Evolutionary conservation across 2,888 invertebrate genomes (phyloP), one percentile per base, ranked within the genome.

Genomic region (Vannuccia rotundouncinata): DNA sequence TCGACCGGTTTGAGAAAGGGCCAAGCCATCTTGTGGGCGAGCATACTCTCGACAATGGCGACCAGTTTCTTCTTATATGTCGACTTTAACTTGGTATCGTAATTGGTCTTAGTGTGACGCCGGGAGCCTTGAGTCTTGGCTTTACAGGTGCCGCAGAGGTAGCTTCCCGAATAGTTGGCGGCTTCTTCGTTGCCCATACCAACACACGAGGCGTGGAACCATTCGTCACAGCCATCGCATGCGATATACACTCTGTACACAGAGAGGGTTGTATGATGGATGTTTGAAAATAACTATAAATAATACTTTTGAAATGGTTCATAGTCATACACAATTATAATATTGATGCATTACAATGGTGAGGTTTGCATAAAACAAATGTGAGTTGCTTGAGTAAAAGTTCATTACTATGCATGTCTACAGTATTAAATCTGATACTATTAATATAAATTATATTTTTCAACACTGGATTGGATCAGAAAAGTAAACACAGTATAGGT

Each of bases 191-290:
- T 85, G 45, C 87, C 86, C 27, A 88, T 86, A 59, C 97, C 97
- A 74, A 98, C 97, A 89, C 98, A 98, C 81, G 94, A 91, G 2
- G 97, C 97, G 88, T 98, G 98, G 90, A 96, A 98, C 99, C 99
- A 99, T 89, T 95, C 97, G 88, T 97, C 95, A 89, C 99, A 99
- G 83, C 93, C 92, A 90, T 99, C 99, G 88, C 99, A 99, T 87
- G 96, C 97, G 85, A 99, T 96, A 89, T 98, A 99, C 91, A 98
- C 98, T 89, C 95, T 95, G 87, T 60, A 90, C 89, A 13, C 59
- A 59, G n/a, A n/a, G n/a, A n/a, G n/a, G n/a, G n/a, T n/a, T n/a
- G n/a, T n/a, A n/a, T n/a, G n/a, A n/a, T n/a, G n/a, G n/a, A n/a
- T n/a, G n/a, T n/a, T n/a, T n/a, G n/a, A n/a, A n/a, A n/a, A n/a